Conservation (phyloP, 2,797 vertebrate genomes). For the Saxicola maurus region DNA sequence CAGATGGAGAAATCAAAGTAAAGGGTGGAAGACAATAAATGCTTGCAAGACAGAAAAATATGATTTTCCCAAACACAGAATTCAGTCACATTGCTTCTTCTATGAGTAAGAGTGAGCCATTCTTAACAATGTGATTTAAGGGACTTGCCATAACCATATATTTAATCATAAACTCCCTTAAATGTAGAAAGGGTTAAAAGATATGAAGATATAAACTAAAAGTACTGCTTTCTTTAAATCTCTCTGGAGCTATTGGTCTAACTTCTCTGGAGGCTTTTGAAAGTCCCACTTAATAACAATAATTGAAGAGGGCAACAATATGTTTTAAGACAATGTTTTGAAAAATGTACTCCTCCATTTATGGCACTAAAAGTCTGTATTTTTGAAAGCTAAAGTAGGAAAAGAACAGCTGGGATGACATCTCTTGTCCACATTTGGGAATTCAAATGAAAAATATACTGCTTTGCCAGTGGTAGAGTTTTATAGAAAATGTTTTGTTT, state of each 20-base stretch:
- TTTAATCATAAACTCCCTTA: neutral
- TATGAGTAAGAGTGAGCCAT: neutral
- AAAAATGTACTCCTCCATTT: neutral
- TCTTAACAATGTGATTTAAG: neutral
- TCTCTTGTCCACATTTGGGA: neutral
- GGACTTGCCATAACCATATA: neutral
- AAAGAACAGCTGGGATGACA: neutral
- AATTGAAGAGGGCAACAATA: neutral
- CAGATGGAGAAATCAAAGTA: neutral
- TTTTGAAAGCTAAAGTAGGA: neutral
- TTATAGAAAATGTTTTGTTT: constrained; percentile 1
- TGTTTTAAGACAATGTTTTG: neutral
- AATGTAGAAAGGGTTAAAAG: neutral
- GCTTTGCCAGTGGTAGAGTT: neutral
- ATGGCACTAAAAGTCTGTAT: neutral
- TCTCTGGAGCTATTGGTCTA: neutral
- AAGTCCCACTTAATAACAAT: neutral
- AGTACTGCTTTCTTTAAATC: neutral
- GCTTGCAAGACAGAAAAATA: neutral
- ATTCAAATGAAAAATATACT: neutral
- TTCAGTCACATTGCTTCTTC: neutral
- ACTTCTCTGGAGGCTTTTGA: neutral
- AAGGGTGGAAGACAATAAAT: neutral
- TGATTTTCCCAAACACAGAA: neutral
- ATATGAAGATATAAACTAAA: neutral